phyloP scores from a whole-genome alignment of 53 echinoderm and acorn worm species.

The Paracentrotus lividus region DNA sequence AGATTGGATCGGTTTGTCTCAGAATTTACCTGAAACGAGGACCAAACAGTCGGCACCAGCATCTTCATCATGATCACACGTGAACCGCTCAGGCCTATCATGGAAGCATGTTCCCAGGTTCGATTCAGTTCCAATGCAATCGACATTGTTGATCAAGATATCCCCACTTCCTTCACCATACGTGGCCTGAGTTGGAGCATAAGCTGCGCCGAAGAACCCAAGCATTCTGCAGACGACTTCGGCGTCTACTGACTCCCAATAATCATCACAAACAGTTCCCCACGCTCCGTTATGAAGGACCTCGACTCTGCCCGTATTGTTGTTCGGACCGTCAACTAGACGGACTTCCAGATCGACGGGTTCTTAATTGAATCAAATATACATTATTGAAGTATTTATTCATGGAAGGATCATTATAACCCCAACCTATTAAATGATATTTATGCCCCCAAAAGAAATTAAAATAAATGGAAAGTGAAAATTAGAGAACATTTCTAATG shows the following conservation, averaged over 20 bases:
- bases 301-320: background rate
- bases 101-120: background rate
- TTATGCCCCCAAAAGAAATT: background rate
- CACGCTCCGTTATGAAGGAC: background rate
- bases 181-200: background rate
- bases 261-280: conserved; percentile 20
- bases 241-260: background rate
- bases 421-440: too few relatives aligned
- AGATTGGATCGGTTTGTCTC: background rate
- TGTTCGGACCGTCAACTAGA: background rate
- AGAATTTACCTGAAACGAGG: background rate
- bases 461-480: background rate
- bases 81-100: background rate
- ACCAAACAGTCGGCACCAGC: background rate
- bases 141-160: background rate
- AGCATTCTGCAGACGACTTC: conserved; percentile 5
- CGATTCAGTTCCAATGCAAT: background rate
- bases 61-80: conserved; percentile 6
- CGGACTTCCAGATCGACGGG: background rate
- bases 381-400: too few relatives aligned
- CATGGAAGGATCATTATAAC: too few relatives aligned
- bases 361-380: background rate
- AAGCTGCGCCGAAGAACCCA: background rate
- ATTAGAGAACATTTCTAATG: background rate
- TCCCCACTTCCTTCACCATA: background rate